Conservation (phyloP, 2,888 invertebrate species). For the Aelia acuminata region DNA sequence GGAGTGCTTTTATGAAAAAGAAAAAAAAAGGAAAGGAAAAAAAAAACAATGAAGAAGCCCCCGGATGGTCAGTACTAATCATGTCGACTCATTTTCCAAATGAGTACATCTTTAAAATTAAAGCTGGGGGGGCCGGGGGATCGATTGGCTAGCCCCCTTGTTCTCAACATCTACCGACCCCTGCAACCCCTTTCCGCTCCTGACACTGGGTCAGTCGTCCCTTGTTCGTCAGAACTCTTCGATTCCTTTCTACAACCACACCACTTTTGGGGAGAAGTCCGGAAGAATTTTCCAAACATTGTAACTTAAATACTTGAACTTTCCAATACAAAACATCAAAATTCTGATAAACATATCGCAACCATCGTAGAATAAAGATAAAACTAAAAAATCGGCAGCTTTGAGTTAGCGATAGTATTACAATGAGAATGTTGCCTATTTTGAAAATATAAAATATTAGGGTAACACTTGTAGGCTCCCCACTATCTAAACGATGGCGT, state of each 20-base stretch:
- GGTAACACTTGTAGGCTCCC: too few species aligned
- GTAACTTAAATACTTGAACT: too few species aligned
- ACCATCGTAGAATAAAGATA: too few species aligned
- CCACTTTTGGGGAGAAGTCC: neutral
- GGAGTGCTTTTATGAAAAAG: slow-evolving; percentile 51
- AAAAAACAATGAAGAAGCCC: slow-evolving; percentile 43
- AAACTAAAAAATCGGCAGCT: too few species aligned
- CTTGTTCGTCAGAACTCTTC: neutral
- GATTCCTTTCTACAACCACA: neutral
- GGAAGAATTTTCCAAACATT: too few species aligned
- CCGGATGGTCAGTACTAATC: slow-evolving; percentile 57
- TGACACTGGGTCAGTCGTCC: slow-evolving; percentile 25
- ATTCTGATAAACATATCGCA: too few species aligned
- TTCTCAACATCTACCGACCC: neutral
- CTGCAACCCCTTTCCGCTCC: neutral
- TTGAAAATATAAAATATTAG: too few species aligned
- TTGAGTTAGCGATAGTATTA: too few species aligned
- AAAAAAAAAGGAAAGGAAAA: slow-evolving; percentile 4
- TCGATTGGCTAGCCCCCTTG: slow-evolving; percentile 6
- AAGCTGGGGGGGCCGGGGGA: slow-evolving; percentile 45
- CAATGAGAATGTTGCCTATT: too few species aligned
- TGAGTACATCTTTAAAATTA: slow-evolving; percentile 63
- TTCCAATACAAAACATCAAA: too few species aligned
- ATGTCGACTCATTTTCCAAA: slow-evolving; percentile 62
- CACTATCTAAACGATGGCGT: too few species aligned